Conservation (phyloP, 2,888 invertebrate genomes). For the Athrips mouffetella region DNA sequence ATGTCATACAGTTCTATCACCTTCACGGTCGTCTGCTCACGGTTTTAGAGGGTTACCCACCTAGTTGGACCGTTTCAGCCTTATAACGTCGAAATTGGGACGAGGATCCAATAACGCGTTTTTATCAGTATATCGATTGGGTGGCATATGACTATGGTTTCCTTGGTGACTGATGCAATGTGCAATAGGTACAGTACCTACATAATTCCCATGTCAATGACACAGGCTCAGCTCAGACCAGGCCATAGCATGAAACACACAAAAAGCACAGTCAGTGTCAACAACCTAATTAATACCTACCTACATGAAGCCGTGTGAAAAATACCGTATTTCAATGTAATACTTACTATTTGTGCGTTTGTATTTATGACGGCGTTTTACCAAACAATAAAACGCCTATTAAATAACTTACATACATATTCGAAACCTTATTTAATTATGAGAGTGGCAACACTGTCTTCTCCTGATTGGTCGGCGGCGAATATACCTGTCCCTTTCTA, state of each 20-base stretch:
- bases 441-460: no score
- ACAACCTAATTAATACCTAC: not conserved
- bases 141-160: conserved; percentile 30
- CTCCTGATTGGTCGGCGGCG: no score
- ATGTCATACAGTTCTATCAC: conserved; percentile 23
- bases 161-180: conserved; percentile 32
- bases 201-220: conserved; percentile 8
- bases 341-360: no score
- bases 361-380: no score
- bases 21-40: conserved; percentile 39
- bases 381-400: no score
- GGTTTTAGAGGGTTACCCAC: conserved; percentile 29
- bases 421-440: no score
- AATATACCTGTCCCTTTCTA: no score
- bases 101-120: not conserved
- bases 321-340: not conserved
- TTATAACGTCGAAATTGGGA: not conserved
- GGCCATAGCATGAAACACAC: no score
- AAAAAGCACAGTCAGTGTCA: not conserved
- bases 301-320: not conserved
- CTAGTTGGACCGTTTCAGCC: not conserved
- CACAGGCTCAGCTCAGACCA: not conserved
- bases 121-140: conserved; percentile 42
- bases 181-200: not conserved
- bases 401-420: no score